A percentile compares a stretch with the other conserved stretches of the same genome.
These are phyloP conservation scores for Lasioglossum pauxillum DNA, from an alignment of 2,888 invertebrate genomes.

Conservation along the genomic window DNA sequence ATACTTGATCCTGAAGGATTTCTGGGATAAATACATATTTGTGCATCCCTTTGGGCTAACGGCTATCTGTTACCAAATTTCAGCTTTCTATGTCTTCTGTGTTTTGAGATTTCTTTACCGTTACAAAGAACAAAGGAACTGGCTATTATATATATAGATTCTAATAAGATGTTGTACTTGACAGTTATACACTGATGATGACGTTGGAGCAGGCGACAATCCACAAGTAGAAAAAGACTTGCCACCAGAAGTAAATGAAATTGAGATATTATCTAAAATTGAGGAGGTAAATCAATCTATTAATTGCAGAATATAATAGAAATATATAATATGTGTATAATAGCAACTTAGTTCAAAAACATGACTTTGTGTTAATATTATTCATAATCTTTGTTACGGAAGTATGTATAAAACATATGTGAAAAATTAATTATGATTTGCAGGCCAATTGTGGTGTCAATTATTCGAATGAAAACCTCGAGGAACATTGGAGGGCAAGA, in stretches of 20 bases:
- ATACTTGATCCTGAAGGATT: too few species aligned
- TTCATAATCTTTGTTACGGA: background rate
- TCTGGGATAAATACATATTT: too few species aligned
- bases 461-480: slow-evolving; percentile 51
- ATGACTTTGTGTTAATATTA: background rate
- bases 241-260: slow-evolving; percentile 8
- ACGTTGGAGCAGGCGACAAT: background rate
- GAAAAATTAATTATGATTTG: slow-evolving; percentile 15
- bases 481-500: slow-evolving; percentile 21
- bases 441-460: slow-evolving; percentile 56
- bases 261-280: slow-evolving; percentile 43
- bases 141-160: too few species aligned
- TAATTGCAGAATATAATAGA: background rate
- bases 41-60: too few species aligned
- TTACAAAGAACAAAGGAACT: too few species aligned
- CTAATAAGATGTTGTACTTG: background rate
- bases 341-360: background rate
- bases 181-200: slow-evolving; percentile 17
- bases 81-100: too few species aligned
- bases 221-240: too few species aligned
- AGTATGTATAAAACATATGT: background rate
- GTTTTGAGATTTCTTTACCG: too few species aligned
- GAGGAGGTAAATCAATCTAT: slow-evolving; percentile 45
- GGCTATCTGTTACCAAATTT: too few species aligned
- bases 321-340: background rate